Evolutionary conservation across 2,797 vertebrate genomes (phyloP), one percentile per base, ranked within the genome.

Genomic region (Lateolabrax maculatus): DNA sequence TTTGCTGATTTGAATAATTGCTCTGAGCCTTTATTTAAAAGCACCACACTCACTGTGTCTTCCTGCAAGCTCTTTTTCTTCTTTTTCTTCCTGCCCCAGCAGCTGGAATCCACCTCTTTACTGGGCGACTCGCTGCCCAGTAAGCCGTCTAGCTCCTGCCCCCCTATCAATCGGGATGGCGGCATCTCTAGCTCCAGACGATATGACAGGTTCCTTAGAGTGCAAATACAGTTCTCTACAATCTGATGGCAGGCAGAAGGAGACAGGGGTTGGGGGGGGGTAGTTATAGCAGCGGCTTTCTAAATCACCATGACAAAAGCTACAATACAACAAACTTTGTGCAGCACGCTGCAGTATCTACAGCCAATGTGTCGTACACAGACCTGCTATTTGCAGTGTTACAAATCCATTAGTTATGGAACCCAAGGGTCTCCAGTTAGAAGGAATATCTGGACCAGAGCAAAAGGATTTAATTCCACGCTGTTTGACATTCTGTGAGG

Each of bases 201-300:
- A 89, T 99, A 99, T 0, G 98, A 99, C 71, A 99, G 95, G 93
- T 99, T 99, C 90, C 98, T 96, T 82, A 99, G 94, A 76, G 97
- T 99, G 89, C 98, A 99, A 91, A 99, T 97, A 23, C 98, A 99
- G 83, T 99, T 99, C 94, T 99, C 98, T 92, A 99, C 98, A n/a
- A 98, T 99, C 98, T 99, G 92, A 60, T 75, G 65, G 48, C 29
- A 21, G 39, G 27, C 16, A 68, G 65, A 77, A n/a, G 19, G 36
- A 82, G 70, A 83, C 34, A 41, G 31, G 36, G 10, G 11, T n/a
- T 34, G 37, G 46, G 23, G 65, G 25, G 25, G 66, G 43, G 74
- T 39, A 43, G 67, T 67, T 44, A 58, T 5, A 61, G 67, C 23
- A 19, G 61, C 6, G 1, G 37, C 65, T 65, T 74, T 71, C 44